These are phyloP conservation scores for Chrysocyon brachyurus DNA, from an alignment of 2,797 vertebrate genomes.

Conservation along the genomic window DNA sequence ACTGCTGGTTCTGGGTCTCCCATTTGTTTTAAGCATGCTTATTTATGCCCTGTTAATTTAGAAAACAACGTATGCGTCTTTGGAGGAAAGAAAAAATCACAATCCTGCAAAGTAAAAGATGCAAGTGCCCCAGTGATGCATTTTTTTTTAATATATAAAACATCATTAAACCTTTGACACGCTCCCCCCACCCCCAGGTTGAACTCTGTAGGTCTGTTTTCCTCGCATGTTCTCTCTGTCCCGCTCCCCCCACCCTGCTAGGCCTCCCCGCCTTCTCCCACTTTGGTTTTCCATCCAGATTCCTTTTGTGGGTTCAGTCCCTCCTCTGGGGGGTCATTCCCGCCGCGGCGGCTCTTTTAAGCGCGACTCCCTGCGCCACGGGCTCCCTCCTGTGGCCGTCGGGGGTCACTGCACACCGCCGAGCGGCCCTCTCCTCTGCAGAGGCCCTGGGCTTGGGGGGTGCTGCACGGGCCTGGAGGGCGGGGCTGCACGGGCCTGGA, in stretches of 20 bases:
- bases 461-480: neutral
- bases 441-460: too few species aligned
- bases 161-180: neutral
- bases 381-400: slow-evolving; percentile 78
- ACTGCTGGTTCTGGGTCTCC: neutral
- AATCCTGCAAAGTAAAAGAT: neutral
- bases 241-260: neutral
- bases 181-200: neutral
- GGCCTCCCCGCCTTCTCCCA: neutral
- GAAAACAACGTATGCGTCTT: neutral
- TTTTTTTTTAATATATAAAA: neutral
- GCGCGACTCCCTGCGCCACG: neutral
- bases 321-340: neutral
- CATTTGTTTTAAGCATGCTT: neutral
- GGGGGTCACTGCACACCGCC: neutral
- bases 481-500: too few species aligned
- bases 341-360: fast-evolving
- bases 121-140: neutral
- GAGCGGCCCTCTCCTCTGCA: neutral
- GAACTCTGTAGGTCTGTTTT: neutral
- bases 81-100: neutral
- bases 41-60: neutral
- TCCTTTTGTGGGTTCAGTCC: neutral
- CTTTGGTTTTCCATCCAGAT: too few species aligned
- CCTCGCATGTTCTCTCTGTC: neutral